Evolutionary conservation across 92 coral and sea anemone species (phyloP), one percentile per base, ranked within the genome.

Genomic region (Umimayanthus chanpuru): DNA sequence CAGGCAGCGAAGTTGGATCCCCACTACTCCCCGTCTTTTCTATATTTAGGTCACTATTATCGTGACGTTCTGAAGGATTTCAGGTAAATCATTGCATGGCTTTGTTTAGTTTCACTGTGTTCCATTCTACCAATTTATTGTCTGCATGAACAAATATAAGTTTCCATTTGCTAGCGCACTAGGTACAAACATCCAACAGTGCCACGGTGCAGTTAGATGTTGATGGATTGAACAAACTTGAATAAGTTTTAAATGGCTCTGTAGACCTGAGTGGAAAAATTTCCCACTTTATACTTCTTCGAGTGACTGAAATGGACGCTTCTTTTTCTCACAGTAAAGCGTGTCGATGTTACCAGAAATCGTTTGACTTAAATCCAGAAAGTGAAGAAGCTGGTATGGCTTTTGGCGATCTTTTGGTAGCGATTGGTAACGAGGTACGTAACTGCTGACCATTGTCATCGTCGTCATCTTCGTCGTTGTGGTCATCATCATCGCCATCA

Each of bases 1-100:
- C 80, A 97, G 99, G 99, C 99, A 7, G 99, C 99, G 56, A 95
- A 94, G 90, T 76, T 95, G 58, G 99, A 97, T 86, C 96, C 99
- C 4, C 79, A 82, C 50, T 90, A 90, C 82, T 90, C 98, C 0
- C 92, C 98, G 3, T 89, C 99, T 56, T 97, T 97, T 89, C 90
- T 95, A 1, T 94, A 97, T 73, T 92, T 97, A 83, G 99, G 99
- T 72, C 96, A 97, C 81, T 97, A 95, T 86, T 93, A 97, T 86
- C 92, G 88, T 29, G 86, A 85, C 56, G 96, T 94, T 30, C 76
- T 89, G 0, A 91, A 85, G 80, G 98, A 97, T 75, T 32, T 89
- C 39, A 95, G 92, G 99, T 96, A 91, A 81, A 18, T 6, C 11
- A 3, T 32, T 32, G 36, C 36, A 32, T 32, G 36, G 36, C 36